These are phyloP conservation scores for Julus scanicus DNA, from an alignment of 2,888 invertebrate genomes.

Conservation along the genomic window DNA sequence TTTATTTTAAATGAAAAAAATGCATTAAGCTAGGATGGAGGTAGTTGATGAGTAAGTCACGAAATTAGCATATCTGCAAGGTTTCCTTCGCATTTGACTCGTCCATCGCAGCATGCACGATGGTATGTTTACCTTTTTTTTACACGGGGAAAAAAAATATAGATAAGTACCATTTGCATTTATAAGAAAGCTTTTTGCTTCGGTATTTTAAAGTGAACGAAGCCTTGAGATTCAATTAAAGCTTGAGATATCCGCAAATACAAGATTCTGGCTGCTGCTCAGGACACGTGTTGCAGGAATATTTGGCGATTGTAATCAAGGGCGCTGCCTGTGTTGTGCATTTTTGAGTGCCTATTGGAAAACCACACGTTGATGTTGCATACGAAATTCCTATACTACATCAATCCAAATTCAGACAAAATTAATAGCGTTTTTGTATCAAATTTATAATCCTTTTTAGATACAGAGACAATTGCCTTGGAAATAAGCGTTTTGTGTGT, in stretches of 20 bases:
- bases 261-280: background rate
- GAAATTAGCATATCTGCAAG: background rate
- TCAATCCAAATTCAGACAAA: background rate
- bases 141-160: background rate
- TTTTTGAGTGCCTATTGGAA: background rate
- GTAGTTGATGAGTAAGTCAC: constrained; percentile 11
- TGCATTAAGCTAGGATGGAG: background rate
- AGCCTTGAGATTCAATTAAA: background rate
- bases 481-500: background rate
- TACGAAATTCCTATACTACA: background rate
- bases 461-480: constrained; percentile 6
- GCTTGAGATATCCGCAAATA: background rate
- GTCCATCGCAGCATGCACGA: constrained; percentile 1
- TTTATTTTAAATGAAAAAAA: background rate
- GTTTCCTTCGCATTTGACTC: background rate
- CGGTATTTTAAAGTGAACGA: constrained; percentile 9
- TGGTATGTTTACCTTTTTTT: background rate
- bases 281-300: background rate
- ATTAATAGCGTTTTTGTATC: constrained; percentile 9
- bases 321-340: constrained; percentile 10
- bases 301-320: background rate
- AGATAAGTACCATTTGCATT: constrained; percentile 10
- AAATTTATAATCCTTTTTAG: background rate
- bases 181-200: background rate
- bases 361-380: background rate